Conservation (phyloP, 2,888 invertebrate species). For the Andrena haemorrhoa region DNA sequence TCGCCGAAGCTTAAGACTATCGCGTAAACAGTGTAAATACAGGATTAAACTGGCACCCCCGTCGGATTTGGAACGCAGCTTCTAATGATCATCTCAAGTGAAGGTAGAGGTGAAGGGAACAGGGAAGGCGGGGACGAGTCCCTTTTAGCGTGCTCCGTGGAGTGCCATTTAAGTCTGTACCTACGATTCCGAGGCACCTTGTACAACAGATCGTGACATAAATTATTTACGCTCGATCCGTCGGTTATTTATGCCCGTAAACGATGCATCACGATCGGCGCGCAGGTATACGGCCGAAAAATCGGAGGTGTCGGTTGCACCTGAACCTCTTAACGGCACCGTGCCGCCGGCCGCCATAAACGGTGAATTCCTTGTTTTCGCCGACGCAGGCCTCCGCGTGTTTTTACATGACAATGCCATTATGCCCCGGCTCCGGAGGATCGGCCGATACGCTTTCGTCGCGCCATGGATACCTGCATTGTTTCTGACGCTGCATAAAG, state of each 20-base stretch:
- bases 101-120: background rate
- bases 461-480: constrained; percentile 50
- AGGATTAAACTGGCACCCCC: too few species aligned
- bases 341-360: constrained; percentile 26
- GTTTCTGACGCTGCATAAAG: constrained; percentile 50
- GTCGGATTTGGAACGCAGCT: too few species aligned
- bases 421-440: constrained; percentile 23
- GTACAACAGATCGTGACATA: background rate
- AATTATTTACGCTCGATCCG: background rate
- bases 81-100: too few species aligned
- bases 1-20: too few species aligned
- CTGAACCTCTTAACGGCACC: background rate
- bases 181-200: too few species aligned
- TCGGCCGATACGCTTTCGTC: constrained; percentile 48
- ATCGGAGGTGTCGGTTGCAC: background rate
- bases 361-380: constrained; percentile 27
- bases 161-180: too few species aligned
- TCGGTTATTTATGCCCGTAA: background rate
- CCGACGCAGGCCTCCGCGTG: constrained; percentile 16
- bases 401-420: constrained; percentile 53
- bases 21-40: too few species aligned
- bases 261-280: constrained; percentile 1
- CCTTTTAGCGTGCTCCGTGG: too few species aligned
- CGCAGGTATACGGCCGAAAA: constrained; percentile 20
- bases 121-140: background rate